Percentiles rank a stretch among this genome's conserved stretches.
These are phyloP conservation scores for Gorsachius magnificus DNA, from an alignment of 2,797 vertebrate species.

Conservation along the genomic window DNA sequence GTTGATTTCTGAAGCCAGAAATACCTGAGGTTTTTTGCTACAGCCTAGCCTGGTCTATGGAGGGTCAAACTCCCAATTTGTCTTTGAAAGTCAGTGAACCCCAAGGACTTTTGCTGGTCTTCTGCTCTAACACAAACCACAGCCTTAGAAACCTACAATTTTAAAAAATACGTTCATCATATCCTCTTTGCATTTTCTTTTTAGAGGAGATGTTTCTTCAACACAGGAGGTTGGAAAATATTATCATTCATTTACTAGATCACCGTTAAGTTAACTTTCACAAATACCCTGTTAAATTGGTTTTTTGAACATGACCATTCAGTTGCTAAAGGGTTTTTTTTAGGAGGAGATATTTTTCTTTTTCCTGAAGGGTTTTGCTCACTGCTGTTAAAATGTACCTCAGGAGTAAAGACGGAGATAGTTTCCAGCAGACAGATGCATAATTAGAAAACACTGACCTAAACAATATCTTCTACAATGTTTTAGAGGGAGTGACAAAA, in stretches of 20 bases:
- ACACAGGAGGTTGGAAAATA: background rate
- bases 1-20: background rate
- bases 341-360: background rate
- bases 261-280: background rate
- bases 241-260: background rate
- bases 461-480: fast-evolving
- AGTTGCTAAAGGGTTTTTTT: background rate
- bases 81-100: background rate
- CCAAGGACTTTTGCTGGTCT: background rate
- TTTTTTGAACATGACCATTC: background rate
- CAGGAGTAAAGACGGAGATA: background rate
- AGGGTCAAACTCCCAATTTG: background rate
- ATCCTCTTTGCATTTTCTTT: background rate
- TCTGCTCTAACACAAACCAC: background rate
- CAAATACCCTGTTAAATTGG: fast-evolving
- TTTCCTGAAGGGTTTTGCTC: background rate
- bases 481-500: background rate
- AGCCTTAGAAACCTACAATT: background rate
- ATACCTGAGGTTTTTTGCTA: background rate
- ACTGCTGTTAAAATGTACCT: background rate
- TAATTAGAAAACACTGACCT: background rate
- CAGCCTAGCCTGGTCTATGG: background rate
- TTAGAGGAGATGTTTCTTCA: background rate
- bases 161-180: background rate
- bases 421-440: background rate